These are phyloP conservation scores for Brachypterus glaber DNA, from an alignment of 2,888 invertebrate species.

Conservation along the genomic window DNA sequence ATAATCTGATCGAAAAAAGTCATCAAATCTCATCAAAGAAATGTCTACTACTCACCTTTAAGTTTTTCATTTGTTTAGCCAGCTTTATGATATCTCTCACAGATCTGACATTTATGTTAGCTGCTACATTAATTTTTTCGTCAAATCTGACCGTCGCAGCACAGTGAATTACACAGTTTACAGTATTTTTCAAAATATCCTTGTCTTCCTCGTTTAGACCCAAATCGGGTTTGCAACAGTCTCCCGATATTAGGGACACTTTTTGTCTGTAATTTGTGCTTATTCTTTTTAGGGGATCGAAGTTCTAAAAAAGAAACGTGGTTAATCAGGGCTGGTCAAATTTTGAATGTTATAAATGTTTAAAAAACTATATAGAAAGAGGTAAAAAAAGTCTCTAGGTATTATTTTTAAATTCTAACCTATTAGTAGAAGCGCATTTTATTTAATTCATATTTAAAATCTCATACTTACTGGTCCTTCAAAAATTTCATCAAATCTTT, in stretches of 20 bases:
- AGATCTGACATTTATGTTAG: conserved; percentile 59
- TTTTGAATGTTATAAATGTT: too few relatives aligned
- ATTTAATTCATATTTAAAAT: too few relatives aligned
- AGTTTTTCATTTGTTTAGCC: conserved; percentile 53
- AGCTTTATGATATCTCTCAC: conserved; percentile 54
- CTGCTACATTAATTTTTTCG: conserved; percentile 56
- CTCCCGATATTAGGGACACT: conserved; percentile 48
- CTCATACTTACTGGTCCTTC: conserved; percentile 51
- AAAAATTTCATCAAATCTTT: conserved; percentile 46
- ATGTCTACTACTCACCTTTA: conserved; percentile 47
- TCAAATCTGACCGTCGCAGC: conserved; percentile 71
- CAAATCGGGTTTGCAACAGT: conserved; percentile 45
- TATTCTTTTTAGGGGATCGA: conserved; percentile 38
- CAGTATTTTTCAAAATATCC: conserved; percentile 42
- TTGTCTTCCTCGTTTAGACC: conserved; percentile 44
- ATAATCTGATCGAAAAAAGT: conserved; percentile 5
- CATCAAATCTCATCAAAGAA: conserved; percentile 5
- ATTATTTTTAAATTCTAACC: too few relatives aligned
- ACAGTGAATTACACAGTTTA: conserved; percentile 60
- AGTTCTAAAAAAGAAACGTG: conserved; percentile 24
- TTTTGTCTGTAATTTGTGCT: conserved; percentile 46
- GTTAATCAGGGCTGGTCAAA: too few relatives aligned
- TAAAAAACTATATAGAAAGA: too few relatives aligned
- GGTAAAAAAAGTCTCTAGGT: too few relatives aligned
- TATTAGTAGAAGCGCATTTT: too few relatives aligned